Base-by-base conservation (phyloP, 2,888 invertebrate genomes). In the Parelbella ahira region DNA sequence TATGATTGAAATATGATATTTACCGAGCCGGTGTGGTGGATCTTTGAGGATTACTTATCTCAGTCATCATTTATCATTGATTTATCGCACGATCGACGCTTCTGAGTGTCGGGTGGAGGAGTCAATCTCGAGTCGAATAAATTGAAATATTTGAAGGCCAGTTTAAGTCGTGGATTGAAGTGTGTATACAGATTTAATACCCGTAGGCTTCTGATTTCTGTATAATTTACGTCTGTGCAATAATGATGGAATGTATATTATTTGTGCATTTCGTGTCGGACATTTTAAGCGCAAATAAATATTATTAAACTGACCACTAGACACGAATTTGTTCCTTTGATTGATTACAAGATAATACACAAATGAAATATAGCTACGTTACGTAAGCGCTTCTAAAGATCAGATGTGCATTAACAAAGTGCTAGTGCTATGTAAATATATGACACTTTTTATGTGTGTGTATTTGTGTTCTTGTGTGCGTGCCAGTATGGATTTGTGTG, bases 11-110 rank as follows among this genome's bases (percentile, higher is more conserved):
- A 71, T 68, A 63, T 64, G 65, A 68, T 70, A 68, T 64, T 60
- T 61, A 60, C 57, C 50, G 53, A 37, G 48, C 47, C 50, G 54
- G 55, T 53, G 49, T 57, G 51, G 50, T 57, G 56, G 53, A 49
- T 51, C 56, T 61, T 60, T 56, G 56, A 55, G 64, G 63, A 42
- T 62, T 60, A 58, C 63, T 62, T 54, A 63, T 60, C 64, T 51
- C 60, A 59, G 55, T 62, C 55, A 71, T 72, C 68, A 80, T 80
- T 79, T 74, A 78, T 80, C 76, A 80, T 68, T 60, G 69, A 73
- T 68, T 70, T 74, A 79, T 77, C 73, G 56, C 47, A 49, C 54
- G 67, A 76, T 76, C 68, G 68, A 64, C 63, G 58, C 61, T 58
- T 55, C 62, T 57, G 58, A 51, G 57, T 56, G 63, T 55, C 53